Conservation (phyloP, 1,140 invertebrate species). For the Meloidogyne floridensis region DNA sequence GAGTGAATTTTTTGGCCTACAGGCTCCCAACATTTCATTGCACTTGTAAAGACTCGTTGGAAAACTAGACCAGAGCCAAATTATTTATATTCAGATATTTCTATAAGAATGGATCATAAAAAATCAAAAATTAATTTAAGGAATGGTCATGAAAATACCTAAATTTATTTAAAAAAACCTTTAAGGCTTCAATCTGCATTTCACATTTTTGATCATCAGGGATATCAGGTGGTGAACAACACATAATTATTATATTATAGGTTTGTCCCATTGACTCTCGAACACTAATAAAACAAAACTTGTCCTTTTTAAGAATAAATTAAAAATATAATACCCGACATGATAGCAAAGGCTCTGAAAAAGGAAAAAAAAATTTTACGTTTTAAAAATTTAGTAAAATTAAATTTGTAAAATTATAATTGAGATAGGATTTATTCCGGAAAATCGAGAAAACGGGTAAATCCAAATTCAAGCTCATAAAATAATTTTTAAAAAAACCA, state of each 20-base stretch:
- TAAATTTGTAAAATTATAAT: not conserved
- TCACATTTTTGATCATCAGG: conserved; percentile 55
- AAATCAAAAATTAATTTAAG: too few species aligned
- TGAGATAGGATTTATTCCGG: too few species aligned
- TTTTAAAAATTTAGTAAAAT: conserved; percentile 48
- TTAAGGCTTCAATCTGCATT: conserved; percentile 60
- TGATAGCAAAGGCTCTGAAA: conserved; percentile 89
- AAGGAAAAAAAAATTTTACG: not conserved
- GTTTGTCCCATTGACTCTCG: conserved; percentile 98
- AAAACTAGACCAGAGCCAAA: too few species aligned
- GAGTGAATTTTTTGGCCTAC: too few species aligned
- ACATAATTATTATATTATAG: conserved; percentile 87
- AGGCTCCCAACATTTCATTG: too few species aligned
- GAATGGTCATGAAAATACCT: not conserved
- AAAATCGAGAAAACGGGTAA: too few species aligned
- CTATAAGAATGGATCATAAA: too few species aligned
- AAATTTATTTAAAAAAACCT: conserved; percentile 36
- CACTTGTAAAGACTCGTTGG: too few species aligned
- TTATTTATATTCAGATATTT: too few species aligned
- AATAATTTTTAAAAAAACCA: too few species aligned
- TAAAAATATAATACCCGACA: conserved; percentile 73
- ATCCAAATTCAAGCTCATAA: too few species aligned
- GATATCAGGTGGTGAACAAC: conserved; percentile 32
- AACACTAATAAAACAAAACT: conserved; percentile 68
- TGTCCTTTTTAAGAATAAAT: not conserved